Evolutionary conservation across 1,140 invertebrate species (phyloP).

Genomic region (Notospermus geniculatus): DNA sequence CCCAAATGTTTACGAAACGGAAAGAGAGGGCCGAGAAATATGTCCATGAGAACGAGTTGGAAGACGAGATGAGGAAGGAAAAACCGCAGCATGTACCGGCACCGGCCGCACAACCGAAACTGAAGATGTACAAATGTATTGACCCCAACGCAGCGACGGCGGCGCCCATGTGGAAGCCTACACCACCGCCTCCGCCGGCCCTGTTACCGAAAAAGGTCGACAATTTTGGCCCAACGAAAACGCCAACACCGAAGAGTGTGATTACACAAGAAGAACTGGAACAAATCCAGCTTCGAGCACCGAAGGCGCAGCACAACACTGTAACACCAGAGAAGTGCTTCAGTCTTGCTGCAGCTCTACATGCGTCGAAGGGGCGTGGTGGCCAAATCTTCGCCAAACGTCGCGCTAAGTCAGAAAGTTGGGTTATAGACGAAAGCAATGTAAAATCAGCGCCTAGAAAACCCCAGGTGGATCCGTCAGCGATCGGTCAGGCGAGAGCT

Average conservation of each 20-base stretch:
- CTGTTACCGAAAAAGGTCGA: slow-evolving; percentile 44
- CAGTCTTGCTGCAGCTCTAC: slow-evolving; percentile 36
- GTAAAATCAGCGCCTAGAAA: slow-evolving; percentile 34
- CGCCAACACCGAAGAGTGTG: slow-evolving; percentile 33
- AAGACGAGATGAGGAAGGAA: slow-evolving; percentile 67
- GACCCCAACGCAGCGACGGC: slow-evolving; percentile 46
- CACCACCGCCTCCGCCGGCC: slow-evolving; percentile 14
- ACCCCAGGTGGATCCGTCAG: slow-evolving; percentile 11
- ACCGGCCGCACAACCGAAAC: neutral
- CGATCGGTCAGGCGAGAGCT: neutral
- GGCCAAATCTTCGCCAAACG: slow-evolving; percentile 85
- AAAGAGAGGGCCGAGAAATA: slow-evolving; percentile 82
- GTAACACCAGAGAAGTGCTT: slow-evolving; percentile 36
- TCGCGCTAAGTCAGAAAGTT: slow-evolving; percentile 80
- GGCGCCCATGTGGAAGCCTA: slow-evolving; percentile 43
- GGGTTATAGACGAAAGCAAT: slow-evolving; percentile 75
- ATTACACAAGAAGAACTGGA: slow-evolving; percentile 38
- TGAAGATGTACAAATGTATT: slow-evolving; percentile 6
- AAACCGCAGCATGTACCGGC: slow-evolving; percentile 39
- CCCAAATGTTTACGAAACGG: slow-evolving; percentile 82
- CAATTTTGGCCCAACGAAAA: slow-evolving; percentile 36
- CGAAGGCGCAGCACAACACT: slow-evolving; percentile 32
- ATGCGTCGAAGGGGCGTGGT: slow-evolving; percentile 56
- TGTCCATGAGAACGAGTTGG: slow-evolving; percentile 58
- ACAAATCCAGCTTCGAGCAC: slow-evolving; percentile 27